phyloP scores from a whole-genome alignment of 2,113 vertebrate species.

The Circaetus cinerascens region DNA sequence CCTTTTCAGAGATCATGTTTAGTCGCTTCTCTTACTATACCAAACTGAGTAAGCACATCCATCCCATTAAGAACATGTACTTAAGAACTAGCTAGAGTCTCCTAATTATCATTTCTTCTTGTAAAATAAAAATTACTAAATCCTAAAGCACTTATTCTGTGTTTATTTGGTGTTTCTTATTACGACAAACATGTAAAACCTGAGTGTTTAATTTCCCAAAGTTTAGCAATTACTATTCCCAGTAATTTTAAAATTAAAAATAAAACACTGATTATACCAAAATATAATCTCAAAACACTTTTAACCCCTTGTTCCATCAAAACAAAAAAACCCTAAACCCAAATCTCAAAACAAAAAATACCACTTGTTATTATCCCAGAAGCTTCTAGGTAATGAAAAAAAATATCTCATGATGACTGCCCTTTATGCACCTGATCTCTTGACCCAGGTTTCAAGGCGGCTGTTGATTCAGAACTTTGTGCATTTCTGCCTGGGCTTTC shows the following conservation, averaged over 20 bases:
- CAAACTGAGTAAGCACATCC: background rate
- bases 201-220: background rate
- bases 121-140: background rate
- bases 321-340: background rate
- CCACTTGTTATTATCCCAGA: slow-evolving; percentile 41
- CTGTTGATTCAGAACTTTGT: slow-evolving; percentile 63
- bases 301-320: background rate
- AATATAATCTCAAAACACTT: background rate
- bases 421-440: slow-evolving; percentile 67
- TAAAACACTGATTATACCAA: background rate
- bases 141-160: background rate
- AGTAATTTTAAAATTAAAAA: background rate
- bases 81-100: background rate
- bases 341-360: background rate
- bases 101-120: background rate
- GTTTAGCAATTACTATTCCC: background rate
- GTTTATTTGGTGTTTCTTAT: background rate
- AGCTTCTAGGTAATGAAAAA: slow-evolving; percentile 34
- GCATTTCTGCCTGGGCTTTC: slow-evolving; percentile 16
- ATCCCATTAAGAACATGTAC: background rate
- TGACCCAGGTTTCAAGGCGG: slow-evolving; percentile 62
- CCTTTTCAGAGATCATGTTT: slow-evolving; percentile 28
- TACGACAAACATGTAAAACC: background rate
- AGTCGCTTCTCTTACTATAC: background rate
- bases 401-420: slow-evolving; percentile 49